These are phyloP conservation scores for Notolabrus celidotus DNA, from an alignment of 2,797 vertebrate genomes.

Conservation along the genomic window DNA sequence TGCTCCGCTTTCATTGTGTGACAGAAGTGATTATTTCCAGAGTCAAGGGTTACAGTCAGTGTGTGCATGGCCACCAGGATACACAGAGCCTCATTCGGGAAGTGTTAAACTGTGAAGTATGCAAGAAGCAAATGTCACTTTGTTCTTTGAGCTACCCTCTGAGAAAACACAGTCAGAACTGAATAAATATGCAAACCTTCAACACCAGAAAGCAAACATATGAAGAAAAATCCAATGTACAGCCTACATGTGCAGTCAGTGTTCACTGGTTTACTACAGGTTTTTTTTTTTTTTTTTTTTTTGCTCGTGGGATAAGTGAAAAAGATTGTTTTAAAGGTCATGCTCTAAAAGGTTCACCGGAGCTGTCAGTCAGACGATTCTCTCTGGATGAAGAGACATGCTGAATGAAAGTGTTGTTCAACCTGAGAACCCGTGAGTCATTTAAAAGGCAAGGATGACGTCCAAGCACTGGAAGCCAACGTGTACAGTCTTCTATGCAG, in stretches of 20 bases:
- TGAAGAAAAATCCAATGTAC: conserved; percentile 72
- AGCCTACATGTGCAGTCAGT: conserved; percentile 79
- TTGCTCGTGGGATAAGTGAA: conserved; percentile 65
- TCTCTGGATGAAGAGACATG: conserved; percentile 56
- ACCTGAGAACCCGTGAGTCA: conserved; percentile 83
- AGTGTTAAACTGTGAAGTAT: conserved; percentile 13
- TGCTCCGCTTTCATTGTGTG: conserved; percentile 28
- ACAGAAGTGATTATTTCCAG: conserved; percentile 30
- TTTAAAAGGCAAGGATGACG: conserved; percentile 56
- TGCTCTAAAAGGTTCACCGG: conserved; percentile 69
- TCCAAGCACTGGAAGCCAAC: conserved; percentile 54
- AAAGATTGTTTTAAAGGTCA: conserved; percentile 63
- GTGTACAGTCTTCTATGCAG: conserved; percentile 17
- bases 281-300: conserved; percentile 28
- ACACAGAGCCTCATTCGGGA: conserved; percentile 11
- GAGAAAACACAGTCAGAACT: conserved; percentile 46
- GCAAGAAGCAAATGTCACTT: too few species aligned
- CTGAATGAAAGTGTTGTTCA: conserved; percentile 63
- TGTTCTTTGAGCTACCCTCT: conserved; percentile 34
- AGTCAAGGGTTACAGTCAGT: conserved; percentile 38
- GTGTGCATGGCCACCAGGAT: conserved; percentile 26
- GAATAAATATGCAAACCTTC: conserved; percentile 80
- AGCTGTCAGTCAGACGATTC: conserved; percentile 51
- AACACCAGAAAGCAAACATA: conserved; percentile 71
- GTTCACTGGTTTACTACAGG: conserved; percentile 68